Conservation (phyloP, 2,797 vertebrate species). For the Scolopax bukidnonensis region DNA sequence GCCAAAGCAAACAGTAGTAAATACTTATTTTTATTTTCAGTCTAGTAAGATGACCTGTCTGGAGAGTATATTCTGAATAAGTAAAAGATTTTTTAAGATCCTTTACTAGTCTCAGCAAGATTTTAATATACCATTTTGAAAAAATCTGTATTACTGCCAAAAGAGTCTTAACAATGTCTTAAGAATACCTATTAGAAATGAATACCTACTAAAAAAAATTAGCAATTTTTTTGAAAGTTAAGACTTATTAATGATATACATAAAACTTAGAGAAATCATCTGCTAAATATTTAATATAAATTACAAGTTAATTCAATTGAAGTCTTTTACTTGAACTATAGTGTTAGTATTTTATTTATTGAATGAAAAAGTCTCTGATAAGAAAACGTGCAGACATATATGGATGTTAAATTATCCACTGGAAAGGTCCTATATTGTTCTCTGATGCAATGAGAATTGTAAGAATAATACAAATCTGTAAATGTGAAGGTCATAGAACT, state of each 20-base stretch:
- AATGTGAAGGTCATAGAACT: not conserved
- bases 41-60: not conserved
- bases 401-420: not conserved
- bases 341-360: not conserved
- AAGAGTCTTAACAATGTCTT: not conserved
- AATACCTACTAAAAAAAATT: not conserved
- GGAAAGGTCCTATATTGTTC: not conserved
- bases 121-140: not conserved
- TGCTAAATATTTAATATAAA: not conserved
- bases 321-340: not conserved
- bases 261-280: not conserved
- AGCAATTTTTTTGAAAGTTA: not conserved
- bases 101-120: not conserved
- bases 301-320: not conserved
- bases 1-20: not conserved
- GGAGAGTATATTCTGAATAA: not conserved
- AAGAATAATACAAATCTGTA: not conserved
- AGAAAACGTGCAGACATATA: not conserved
- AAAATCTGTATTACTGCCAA: not conserved
- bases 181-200: not conserved
- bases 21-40: not conserved
- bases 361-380: not conserved
- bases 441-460: not conserved
- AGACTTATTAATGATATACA: not conserved
- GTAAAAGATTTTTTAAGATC: not conserved